phyloP scores from a whole-genome alignment of 1,140 invertebrate species.

The Dendroctonus ponderosae region DNA sequence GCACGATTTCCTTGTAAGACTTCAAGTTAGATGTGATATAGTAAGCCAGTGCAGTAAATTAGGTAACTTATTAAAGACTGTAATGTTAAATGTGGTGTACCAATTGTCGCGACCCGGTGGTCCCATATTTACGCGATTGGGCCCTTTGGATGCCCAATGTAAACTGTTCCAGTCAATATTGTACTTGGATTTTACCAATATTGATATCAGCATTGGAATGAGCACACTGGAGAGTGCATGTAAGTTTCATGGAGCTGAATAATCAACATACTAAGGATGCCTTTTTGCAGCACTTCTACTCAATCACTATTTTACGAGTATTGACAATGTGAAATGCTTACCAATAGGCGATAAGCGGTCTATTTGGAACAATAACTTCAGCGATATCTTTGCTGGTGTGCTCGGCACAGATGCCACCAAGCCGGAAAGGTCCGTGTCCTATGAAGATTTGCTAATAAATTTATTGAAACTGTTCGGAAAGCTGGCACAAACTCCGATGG shows the following conservation, averaged over 20 bases:
- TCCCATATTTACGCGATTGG: conserved; percentile 66
- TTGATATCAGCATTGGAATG: conserved; percentile 69
- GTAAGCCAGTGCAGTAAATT: conserved; percentile 57
- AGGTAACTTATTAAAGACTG: conserved; percentile 65
- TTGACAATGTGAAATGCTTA: conserved; percentile 58
- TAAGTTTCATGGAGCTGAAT: conserved; percentile 35
- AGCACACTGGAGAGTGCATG: conserved; percentile 74
- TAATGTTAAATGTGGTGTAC: conserved; percentile 69
- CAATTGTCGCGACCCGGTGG: conserved; percentile 70
- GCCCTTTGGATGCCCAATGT: conserved; percentile 81
- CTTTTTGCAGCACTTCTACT: conserved; percentile 55
- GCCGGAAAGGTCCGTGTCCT: conserved; percentile 60
- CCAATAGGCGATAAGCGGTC: conserved; percentile 51
- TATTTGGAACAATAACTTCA: conserved; percentile 53
- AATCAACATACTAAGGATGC: too few species aligned
- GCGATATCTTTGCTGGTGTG: conserved; percentile 67
- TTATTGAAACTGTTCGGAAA: conserved; percentile 65
- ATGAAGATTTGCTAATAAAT: conserved; percentile 67
- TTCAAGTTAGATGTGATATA: conserved; percentile 69
- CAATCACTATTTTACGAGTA: conserved; percentile 59
- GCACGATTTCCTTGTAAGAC: conserved; percentile 68
- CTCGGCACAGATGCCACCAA: conserved; percentile 60
- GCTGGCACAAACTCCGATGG: conserved; percentile 67
- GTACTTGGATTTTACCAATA: conserved; percentile 64
- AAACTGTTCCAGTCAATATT: conserved; percentile 68